Conservation (phyloP, 2,113 vertebrate genomes). For the Thunnus maccoyii region DNA sequence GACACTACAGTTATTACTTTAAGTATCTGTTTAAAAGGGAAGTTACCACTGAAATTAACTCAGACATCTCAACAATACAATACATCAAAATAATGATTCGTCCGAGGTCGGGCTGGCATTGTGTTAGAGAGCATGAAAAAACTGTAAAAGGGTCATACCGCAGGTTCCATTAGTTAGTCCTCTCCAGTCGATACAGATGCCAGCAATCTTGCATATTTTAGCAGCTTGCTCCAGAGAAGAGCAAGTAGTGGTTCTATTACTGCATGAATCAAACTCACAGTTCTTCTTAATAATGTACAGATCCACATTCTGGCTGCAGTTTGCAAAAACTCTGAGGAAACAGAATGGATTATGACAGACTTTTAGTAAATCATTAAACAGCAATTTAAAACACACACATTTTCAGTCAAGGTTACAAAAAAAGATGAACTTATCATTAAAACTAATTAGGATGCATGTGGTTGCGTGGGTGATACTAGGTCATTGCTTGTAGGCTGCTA, state of each 20-base stretch:
- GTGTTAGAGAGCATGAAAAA: not conserved
- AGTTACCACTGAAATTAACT: not conserved
- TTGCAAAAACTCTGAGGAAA: conserved; percentile 71
- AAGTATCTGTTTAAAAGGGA: not conserved
- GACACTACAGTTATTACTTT: not conserved
- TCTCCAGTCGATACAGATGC: conserved; percentile 80
- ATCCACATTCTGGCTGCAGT: conserved; percentile 60
- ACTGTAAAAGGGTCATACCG: conserved; percentile 54
- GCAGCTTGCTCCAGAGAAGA: conserved; percentile 73
- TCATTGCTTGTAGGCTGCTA: too few relatives aligned
- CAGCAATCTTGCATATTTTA: conserved; percentile 62
- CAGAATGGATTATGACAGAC: not conserved
- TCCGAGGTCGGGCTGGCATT: not conserved
- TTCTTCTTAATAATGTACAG: conserved; percentile 52
- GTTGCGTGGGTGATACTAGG: too few relatives aligned
- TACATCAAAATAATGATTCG: not conserved
- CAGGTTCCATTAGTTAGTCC: conserved; percentile 72
- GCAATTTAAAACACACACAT: not conserved
- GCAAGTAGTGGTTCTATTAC: conserved; percentile 31
- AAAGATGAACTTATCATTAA: too few relatives aligned
- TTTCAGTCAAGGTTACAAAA: too few relatives aligned
- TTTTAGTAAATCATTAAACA: not conserved
- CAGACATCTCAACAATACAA: not conserved
- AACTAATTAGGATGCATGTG: too few relatives aligned
- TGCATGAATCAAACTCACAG: conserved; percentile 73